Base-by-base conservation (phyloP, 2,888 invertebrate genomes). In the Troides oblongomaculatus region DNA sequence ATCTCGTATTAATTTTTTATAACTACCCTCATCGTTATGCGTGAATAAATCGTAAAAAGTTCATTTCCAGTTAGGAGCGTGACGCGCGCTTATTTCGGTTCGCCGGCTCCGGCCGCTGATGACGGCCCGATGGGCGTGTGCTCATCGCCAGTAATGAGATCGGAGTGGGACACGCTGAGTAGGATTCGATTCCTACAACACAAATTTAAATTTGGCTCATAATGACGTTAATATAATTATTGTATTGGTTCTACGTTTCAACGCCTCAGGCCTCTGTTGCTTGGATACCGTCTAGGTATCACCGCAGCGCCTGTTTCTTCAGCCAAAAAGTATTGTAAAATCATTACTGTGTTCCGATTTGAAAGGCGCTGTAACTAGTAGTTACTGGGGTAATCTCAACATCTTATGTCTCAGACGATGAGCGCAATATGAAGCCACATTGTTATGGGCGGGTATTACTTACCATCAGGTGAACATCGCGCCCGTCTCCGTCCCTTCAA, bases 81-180 rank as follows among this genome's bases (percentile, higher is more conserved):
- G 59, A 46, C 69, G 64, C 70, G 53, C 58, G 66, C 69, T 68
- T 67, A 61, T 62, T 68, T 56, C 57, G 70, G 70, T 61, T 64
- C 70, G 70, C 61, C n/a, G 63, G 23, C 39, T 58, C 57, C 68
- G 57, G 25, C 59, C 68, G 69, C 67, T 75, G 75, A 63, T 66
- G 63, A 74, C 75, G 72, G 74, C 72, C 73, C 72, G 70, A 77
- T 69, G 73, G 69, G 74, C 76, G 76, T 76, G 73, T 65, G 70
- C 72, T 73, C 73, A 79, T 79, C 66, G 76, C 68, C 66, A 56
- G 70, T 76, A 78, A 78, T 76, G 74, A 75, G 74, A 59, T 69
- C 69, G 69, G 69, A 68, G 71, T 68, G 59, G 72, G 57, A 43
- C n/a, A 60, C 57, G 43, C n/a, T 21, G n/a, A 43, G 60, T 56